These are phyloP conservation scores for Macropis europaea DNA, from an alignment of 2,888 invertebrate genomes.

Conservation along the genomic window DNA sequence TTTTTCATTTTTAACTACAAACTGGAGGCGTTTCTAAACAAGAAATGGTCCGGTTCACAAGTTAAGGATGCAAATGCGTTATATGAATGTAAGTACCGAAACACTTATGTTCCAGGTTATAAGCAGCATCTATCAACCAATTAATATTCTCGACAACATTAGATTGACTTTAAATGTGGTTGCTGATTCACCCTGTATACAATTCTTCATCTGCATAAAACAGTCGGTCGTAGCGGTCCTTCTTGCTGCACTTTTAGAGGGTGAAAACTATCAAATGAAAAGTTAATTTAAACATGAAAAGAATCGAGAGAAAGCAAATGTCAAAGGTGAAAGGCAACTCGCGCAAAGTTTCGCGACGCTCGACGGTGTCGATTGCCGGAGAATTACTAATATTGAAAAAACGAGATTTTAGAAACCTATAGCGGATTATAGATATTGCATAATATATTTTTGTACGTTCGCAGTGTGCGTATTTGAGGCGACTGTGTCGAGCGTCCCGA, in stretches of 20 bases:
- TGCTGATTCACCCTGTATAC: too few relatives aligned
- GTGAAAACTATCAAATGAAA: neutral
- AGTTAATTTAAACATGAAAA: neutral
- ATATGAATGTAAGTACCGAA: too few relatives aligned
- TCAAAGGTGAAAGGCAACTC: neutral
- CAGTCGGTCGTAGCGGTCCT: too few relatives aligned
- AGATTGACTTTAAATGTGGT: too few relatives aligned
- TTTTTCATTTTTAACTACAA: too few relatives aligned
- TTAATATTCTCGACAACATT: too few relatives aligned
- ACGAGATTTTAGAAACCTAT: slow-evolving; percentile 76
- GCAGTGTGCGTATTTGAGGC: slow-evolving; percentile 64
- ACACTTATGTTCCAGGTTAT: too few relatives aligned
- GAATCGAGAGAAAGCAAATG: neutral
- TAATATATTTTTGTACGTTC: slow-evolving; percentile 79
- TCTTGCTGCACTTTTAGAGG: neutral
- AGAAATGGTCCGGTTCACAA: too few relatives aligned
- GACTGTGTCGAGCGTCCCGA: slow-evolving; percentile 49
- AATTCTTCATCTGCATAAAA: too few relatives aligned
- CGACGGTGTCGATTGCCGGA: slow-evolving; percentile 48
- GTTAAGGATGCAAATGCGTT: too few relatives aligned
- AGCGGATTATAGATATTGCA: slow-evolving; percentile 77
- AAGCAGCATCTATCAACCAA: too few relatives aligned
- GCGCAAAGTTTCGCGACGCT: slow-evolving; percentile 40
- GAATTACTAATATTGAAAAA: slow-evolving; percentile 47
- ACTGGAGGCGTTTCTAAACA: too few relatives aligned